Base-by-base conservation (phyloP, 2,888 invertebrate genomes). In the Drosophila seclusa region DNA sequence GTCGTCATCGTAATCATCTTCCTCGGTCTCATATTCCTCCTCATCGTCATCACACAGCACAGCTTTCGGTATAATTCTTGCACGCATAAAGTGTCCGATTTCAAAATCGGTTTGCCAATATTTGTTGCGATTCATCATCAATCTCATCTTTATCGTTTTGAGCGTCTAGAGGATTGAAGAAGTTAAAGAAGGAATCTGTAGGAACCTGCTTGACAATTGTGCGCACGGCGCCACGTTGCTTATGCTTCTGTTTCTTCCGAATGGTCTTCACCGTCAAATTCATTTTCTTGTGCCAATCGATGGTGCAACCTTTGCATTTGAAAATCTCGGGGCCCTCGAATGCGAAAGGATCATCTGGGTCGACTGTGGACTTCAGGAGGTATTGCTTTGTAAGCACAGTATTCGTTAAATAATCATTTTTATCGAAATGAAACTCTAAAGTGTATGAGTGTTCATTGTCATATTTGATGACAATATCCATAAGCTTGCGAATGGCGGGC, bases 121-220 rank as follows among this genome's bases (percentile, higher is more conserved):
- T 94, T 59, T 91, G 91, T 80, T 96, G 97, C 49, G 96, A 95
- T 79, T 99, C 98, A 64, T 98, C 98, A 92, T 98, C 98, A 76
- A 98, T 94, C 76, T 98, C 97, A 89, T 97, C 96, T 66, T 91
- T 91, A 92, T 97, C 97, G 74, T 97, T 97, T 45, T 97, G 96
- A 93, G 97, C 96, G 94, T 93, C 94, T 42, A 99, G 99, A 54
- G 99, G 99, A 83, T 95, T 96, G 94, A 99, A 99, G 95, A 99
- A 99, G 94, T 99, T 99, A 94, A 99, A 99, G 95, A 99, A 99
- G 0, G 99, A 99, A 93, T 99, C 99, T 67, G 97, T 98, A 91
- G 98, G 97, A 81, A 99, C 97, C 62, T 97, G 97, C 94, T 98
- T 99, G 59, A 97, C 97, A 80, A 99, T 96, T n/a, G 98, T 98